These are phyloP conservation scores for Liopterus haemorrhoidalis DNA, from an alignment of 2,888 invertebrate genomes.

Conservation along the genomic window DNA sequence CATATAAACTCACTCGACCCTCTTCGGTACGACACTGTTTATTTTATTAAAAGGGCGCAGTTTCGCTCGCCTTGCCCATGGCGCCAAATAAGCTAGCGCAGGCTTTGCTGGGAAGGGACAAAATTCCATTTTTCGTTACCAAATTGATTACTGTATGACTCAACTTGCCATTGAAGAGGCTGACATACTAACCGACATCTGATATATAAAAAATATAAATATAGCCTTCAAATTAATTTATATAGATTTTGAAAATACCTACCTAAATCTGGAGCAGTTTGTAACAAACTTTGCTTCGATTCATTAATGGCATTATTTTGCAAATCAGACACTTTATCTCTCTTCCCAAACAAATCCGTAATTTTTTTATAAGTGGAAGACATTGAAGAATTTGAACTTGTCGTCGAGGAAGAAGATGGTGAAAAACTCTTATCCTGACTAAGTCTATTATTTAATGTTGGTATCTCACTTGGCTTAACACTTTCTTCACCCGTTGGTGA, in stretches of 20 bases:
- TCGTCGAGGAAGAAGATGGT: conserved; percentile 52
- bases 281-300: conserved; percentile 38
- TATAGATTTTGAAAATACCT: background rate
- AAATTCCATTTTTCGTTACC: too few relatives aligned
- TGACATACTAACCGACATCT: too few relatives aligned
- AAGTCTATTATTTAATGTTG: conserved; percentile 27
- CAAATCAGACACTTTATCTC: conserved; percentile 37
- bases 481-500: conserved; percentile 65
- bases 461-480: conserved; percentile 38
- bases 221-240: background rate
- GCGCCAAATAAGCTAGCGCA: too few relatives aligned
- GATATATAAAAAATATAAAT: too few relatives aligned
- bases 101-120: too few relatives aligned
- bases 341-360: conserved; percentile 54
- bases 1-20: too few relatives aligned
- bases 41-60: too few relatives aligned
- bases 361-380: conserved; percentile 61
- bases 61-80: too few relatives aligned
- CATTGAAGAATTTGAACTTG: conserved; percentile 53
- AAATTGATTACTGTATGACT: too few relatives aligned
- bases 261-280: conserved; percentile 53
- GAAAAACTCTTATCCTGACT: conserved; percentile 55
- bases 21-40: too few relatives aligned
- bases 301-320: conserved; percentile 35
- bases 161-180: too few relatives aligned